These are phyloP conservation scores for Rhadina sibilatrix DNA, from an alignment of 2,113 vertebrate species.

Conservation along the genomic window DNA sequence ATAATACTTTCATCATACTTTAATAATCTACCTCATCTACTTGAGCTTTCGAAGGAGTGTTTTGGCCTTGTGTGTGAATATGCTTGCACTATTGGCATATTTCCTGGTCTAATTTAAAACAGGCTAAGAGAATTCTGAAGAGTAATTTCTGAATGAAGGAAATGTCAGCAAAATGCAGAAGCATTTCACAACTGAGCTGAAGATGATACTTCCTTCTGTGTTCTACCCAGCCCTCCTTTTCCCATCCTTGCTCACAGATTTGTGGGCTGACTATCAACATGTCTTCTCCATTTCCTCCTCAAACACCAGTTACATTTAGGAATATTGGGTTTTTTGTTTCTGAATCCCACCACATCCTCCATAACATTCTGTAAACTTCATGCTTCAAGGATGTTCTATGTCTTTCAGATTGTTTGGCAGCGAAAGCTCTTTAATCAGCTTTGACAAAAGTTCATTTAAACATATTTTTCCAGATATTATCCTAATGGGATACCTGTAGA, in stretches of 20 bases:
- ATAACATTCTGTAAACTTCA: background rate
- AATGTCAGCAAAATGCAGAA: background rate
- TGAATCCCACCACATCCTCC: background rate
- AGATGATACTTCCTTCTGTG: background rate
- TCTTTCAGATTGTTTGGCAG: background rate
- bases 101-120: background rate
- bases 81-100: background rate
- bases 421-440: background rate
- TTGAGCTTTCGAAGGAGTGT: background rate
- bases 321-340: background rate
- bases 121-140: background rate
- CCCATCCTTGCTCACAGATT: background rate
- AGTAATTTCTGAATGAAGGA: background rate
- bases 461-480: background rate
- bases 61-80: background rate
- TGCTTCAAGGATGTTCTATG: background rate
- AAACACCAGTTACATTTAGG: background rate
- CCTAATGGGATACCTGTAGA: background rate
- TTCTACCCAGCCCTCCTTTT: background rate
- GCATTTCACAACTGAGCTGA: background rate
- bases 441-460: background rate
- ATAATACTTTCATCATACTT: background rate
- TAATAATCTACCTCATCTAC: background rate
- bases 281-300: background rate
- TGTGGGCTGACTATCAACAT: background rate